A percentile compares a stretch with the other conserved stretches of the same genome.
phyloP scores from a whole-genome alignment of 2,888 invertebrate genomes.

The Listrodromus nycthemerus region DNA sequence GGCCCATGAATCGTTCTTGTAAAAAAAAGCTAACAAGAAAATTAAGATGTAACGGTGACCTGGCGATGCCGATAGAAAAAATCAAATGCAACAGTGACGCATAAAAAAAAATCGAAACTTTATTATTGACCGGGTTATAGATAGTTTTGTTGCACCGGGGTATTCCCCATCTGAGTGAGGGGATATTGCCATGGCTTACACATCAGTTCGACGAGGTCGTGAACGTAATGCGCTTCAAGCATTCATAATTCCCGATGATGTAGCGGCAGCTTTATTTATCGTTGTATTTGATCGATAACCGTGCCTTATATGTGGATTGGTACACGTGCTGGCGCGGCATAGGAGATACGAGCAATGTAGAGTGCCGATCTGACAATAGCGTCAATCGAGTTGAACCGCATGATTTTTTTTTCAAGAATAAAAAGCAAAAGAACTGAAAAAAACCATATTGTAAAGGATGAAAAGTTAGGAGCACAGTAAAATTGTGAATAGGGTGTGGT shows the following conservation, averaged over 20 bases:
- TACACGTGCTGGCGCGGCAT: constrained; percentile 29
- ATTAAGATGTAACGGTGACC: background rate
- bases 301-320: background rate
- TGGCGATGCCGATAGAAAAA: background rate
- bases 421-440: background rate
- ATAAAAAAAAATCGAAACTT: constrained; percentile 43
- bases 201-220: constrained; percentile 56
- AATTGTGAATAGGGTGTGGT: constrained; percentile 18
- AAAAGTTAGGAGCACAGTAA: constrained; percentile 3
- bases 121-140: constrained; percentile 43
- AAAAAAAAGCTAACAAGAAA: background rate
- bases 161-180: constrained; percentile 59
- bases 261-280: constrained; percentile 37
- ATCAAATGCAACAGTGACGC: background rate
- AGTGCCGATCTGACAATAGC: constrained; percentile 40
- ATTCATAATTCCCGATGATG: constrained; percentile 60
- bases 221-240: constrained; percentile 55
- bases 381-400: constrained; percentile 46
- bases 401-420: constrained; percentile 6
- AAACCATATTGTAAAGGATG: background rate
- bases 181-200: constrained; percentile 47
- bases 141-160: constrained; percentile 35
- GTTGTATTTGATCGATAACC: constrained; percentile 45
- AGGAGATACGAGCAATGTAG: constrained; percentile 16
- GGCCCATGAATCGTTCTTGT: too few species aligned